Percentiles rank a stretch among this genome's conserved stretches.
Conservation (phyloP, 35 echinoderm and acorn worm genomes). For the Apostichopus californicus region DNA sequence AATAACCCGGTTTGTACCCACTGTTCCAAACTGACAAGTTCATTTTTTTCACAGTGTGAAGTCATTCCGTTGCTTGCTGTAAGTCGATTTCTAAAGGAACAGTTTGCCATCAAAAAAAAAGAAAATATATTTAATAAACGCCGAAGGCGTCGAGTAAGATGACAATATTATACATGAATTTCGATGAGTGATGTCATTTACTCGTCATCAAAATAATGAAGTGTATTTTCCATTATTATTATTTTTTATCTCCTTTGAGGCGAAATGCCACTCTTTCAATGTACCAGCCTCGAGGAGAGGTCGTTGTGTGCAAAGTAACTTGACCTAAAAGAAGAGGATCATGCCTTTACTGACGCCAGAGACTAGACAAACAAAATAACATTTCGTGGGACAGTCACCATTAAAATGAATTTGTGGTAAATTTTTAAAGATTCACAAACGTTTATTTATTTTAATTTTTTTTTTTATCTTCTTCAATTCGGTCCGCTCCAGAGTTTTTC, state of each 20-base stretch:
- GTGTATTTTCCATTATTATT: not conserved
- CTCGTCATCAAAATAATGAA: not conserved
- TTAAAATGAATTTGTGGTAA: slow-evolving; percentile 50
- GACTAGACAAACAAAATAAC: slow-evolving; percentile 21
- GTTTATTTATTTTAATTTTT: slow-evolving; percentile 19
- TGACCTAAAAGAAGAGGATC: slow-evolving; percentile 1
- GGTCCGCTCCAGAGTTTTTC: slow-evolving; percentile 5
- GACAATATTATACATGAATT: not conserved
- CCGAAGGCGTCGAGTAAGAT: not conserved
- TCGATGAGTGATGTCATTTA: not conserved
- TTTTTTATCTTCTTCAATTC: slow-evolving; percentile 26
- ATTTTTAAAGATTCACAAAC: slow-evolving; percentile 43
- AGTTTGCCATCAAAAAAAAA: not conserved
- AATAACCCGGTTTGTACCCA: no score
- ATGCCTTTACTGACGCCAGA: slow-evolving; percentile 12
- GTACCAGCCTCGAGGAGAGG: slow-evolving; percentile 8
- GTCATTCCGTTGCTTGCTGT: not conserved
- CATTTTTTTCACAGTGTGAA: not conserved
- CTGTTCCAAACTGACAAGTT: not conserved
- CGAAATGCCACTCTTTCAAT: slow-evolving; percentile 22
- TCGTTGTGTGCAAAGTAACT: not conserved
- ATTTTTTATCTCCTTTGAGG: slow-evolving; percentile 1
- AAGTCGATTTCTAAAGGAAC: not conserved
- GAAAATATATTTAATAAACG: not conserved
- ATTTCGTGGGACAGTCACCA: slow-evolving; percentile 20